Evolutionary conservation across 1,140 invertebrate species (phyloP), one percentile per base, ranked within the genome.

Genomic region (Drosophila sp.): DNA sequence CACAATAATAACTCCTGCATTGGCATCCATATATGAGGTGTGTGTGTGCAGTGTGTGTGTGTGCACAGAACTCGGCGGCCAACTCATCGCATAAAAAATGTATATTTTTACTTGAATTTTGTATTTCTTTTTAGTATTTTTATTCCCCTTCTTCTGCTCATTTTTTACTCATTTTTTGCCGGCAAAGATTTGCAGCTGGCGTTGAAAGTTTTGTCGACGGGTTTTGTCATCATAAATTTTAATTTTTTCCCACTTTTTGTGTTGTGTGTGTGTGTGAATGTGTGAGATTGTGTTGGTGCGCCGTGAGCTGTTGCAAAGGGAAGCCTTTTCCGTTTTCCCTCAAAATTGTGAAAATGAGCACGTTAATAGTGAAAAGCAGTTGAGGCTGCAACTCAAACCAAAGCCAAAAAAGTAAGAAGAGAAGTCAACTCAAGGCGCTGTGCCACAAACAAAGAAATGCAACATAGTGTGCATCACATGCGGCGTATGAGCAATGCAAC

Each of bases 211-310:
- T 74, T 67, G 54, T 72, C 70, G 54, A 72, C 63, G 54, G 54
- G 63, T 84, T 72, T 84, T 86, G 82, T 89, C 72, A 82, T 87
- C 83, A 87, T 87, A 87, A 87, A 87, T 87, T 87, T 87, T 73
- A 69, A 82, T 89, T 87, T 87, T 83, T 56, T 72, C 74, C 57
- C 43, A 21, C 13, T 69, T 40, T 45, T 79, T 65, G 16, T 21
- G 4, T 59, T 16, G 32, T 38, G 16, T 21, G 3, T 29, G 16
- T 40, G 25, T 51, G 7, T 27, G 7, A 50, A 51, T 77, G 41
- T 59, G 21, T 21, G 21, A n/a, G 62, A 18, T 61, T 51, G 54
- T 71, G 40, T 50, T 36, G 29, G 46, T 53, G 32, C 51, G 36
- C 29, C 45, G 45, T 46, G 45, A 46, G 45, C 45, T 41, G 40